These are phyloP conservation scores for Montipora foliosa DNA, from an alignment of 64 coral and sea anemone genomes.

Conservation along the genomic window DNA sequence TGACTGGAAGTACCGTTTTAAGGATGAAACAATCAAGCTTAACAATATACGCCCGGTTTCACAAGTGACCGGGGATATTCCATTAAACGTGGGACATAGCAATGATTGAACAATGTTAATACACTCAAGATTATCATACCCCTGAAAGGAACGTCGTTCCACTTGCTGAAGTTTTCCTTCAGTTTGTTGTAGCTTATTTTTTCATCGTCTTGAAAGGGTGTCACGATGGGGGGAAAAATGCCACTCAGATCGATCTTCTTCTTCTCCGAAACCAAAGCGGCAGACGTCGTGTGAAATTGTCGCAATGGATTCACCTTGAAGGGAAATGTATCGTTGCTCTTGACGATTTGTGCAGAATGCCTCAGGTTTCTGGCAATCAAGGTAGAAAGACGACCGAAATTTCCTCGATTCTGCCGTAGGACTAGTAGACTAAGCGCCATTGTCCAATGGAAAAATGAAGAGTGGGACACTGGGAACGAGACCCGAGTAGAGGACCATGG, in stretches of 20 bases:
- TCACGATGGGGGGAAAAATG: slow-evolving; percentile 91
- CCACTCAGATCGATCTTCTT: slow-evolving; percentile 77
- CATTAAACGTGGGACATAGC: too few relatives aligned
- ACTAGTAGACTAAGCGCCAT: not conserved
- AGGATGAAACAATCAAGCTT: too few relatives aligned
- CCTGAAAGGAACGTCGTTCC: slow-evolving; percentile 93
- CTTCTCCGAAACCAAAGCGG: slow-evolving; percentile 1
- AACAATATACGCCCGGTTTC: too few relatives aligned
- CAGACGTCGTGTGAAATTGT: slow-evolving; percentile 1
- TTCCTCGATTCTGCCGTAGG: not conserved
- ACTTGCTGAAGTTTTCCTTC: slow-evolving; percentile 89
- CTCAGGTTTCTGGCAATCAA: not conserved
- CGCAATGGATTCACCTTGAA: not conserved
- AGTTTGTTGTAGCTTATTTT: slow-evolving; percentile 74
- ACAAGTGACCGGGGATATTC: too few relatives aligned
- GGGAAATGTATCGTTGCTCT: not conserved
- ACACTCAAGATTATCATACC: slow-evolving; percentile 34
- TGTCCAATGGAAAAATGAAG: too few relatives aligned
- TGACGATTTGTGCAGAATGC: not conserved
- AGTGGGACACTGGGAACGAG: too few relatives aligned
- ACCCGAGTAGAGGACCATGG: too few relatives aligned
- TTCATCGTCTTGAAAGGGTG: slow-evolving; percentile 86
- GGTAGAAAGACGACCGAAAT: not conserved
- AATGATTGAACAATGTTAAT: too few relatives aligned
- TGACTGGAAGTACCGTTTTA: too few relatives aligned